phyloP scores from a whole-genome alignment of 2,113 vertebrate species.

The Xenopus borealis region DNA sequence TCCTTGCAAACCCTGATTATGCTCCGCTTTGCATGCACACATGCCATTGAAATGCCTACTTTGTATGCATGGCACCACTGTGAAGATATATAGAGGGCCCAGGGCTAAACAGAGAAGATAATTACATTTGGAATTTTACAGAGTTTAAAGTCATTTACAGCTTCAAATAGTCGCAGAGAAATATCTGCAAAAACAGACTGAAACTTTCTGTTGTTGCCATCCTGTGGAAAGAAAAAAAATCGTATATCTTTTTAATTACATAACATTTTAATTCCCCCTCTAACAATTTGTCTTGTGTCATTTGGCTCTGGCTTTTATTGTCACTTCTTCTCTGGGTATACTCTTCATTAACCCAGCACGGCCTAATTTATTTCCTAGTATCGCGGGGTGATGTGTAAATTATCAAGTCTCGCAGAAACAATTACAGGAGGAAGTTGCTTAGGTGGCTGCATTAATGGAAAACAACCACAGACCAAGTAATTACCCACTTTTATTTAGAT shows the following conservation, averaged over 20 bases:
- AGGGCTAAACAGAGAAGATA: conserved; percentile 96
- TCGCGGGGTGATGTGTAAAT: conserved; percentile 54
- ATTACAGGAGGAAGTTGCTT: conserved; percentile 45
- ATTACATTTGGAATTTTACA: conserved; percentile 99
- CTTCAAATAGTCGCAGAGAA: conserved; percentile 91
- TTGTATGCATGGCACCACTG: conserved; percentile 91
- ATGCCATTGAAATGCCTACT: conserved; percentile 88
- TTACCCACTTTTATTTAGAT: conserved; percentile 43
- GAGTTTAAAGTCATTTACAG: conserved; percentile 97
- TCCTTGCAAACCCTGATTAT: conserved; percentile 37
- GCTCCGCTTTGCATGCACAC: conserved; percentile 89
- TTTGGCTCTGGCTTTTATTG: conserved; percentile 61
- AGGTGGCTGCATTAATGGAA: conserved; percentile 32
- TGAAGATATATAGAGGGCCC: conserved; percentile 93
- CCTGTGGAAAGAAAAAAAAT: conserved; percentile 61
- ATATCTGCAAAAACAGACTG: conserved; percentile 79
- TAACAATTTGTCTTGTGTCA: conserved; percentile 61
- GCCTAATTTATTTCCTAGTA: conserved; percentile 44
- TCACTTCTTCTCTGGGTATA: conserved; percentile 15
- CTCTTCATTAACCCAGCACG: conserved; percentile 43
- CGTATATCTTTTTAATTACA: conserved; percentile 54
- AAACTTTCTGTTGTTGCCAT: conserved; percentile 78
- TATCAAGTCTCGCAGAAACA: conserved; percentile 51
- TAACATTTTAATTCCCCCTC: conserved; percentile 63
- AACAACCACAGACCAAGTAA: conserved; percentile 19